Evolutionary conservation across 2,888 invertebrate species (phyloP).

Genomic region (Phengaris alcon): DNA sequence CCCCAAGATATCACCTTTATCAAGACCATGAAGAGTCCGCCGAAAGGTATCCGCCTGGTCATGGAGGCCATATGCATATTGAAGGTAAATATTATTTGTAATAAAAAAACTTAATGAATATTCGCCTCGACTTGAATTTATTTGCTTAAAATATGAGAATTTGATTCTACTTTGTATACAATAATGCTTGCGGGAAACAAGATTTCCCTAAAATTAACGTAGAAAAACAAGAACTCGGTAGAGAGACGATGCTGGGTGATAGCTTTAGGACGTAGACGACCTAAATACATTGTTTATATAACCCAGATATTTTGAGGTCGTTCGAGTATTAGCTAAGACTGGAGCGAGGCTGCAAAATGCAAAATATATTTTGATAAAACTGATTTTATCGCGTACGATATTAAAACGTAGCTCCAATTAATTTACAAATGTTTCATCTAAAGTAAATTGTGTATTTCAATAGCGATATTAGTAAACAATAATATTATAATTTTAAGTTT

Average conservation of each 20-base stretch:
- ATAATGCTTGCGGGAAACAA: not conserved
- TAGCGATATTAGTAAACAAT: too few species aligned
- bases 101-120: not conserved
- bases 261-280: conserved; percentile 22
- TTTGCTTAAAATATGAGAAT: not conserved
- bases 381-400: not conserved
- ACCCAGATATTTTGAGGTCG: conserved; percentile 25
- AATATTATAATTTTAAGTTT: too few species aligned
- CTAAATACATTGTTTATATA: conserved; percentile 23
- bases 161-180: not conserved
- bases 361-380: conserved; percentile 11
- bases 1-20: conserved; percentile 94
- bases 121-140: not conserved
- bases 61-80: conserved; percentile 98
- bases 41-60: conserved; percentile 91
- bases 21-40: conserved; percentile 98
- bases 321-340: conserved; percentile 20
- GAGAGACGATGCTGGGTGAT: not conserved
- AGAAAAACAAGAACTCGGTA: not conserved
- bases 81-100: conserved; percentile 74
- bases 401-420: conserved; percentile 4
- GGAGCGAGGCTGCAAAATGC: not conserved
- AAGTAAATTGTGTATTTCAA: not conserved
- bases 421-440: not conserved
- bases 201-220: not conserved